Conservation (phyloP, 30 jellyfish, hydroid and myxozoan genomes). For the Mastigias papua region DNA sequence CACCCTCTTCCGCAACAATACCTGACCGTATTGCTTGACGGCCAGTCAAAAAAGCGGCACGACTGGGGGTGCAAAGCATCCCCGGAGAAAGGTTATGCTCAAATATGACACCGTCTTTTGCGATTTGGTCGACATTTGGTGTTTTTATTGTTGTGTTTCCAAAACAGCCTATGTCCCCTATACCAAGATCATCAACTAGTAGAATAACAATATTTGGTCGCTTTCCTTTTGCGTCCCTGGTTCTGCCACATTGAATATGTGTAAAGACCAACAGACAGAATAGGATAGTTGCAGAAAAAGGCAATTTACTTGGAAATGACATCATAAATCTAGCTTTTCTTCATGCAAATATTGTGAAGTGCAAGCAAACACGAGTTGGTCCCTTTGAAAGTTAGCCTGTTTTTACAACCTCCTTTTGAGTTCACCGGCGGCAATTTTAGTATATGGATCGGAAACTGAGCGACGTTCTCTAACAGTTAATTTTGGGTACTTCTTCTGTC, state of each 20-base stretch:
- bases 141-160: conserved; percentile 83
- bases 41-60: conserved; percentile 93
- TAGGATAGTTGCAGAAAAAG: not conserved
- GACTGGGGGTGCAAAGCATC: conserved; percentile 87
- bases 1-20: conserved; percentile 47
- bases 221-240: not conserved
- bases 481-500: not conserved
- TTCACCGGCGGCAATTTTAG: no score
- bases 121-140: conserved; percentile 83
- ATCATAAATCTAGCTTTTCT: not conserved
- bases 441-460: no score
- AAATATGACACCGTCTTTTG: conserved; percentile 66
- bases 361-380: no score
- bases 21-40: conserved; percentile 91
- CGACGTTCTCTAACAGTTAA: not conserved
- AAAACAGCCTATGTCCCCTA: conserved; percentile 91
- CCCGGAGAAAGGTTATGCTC: conserved; percentile 86
- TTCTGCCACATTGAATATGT: not conserved
- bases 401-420: no score
- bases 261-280: not conserved
- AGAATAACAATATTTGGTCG: conserved; percentile 77
- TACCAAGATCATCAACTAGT: conserved; percentile 91
- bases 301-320: not conserved
- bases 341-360: no score
- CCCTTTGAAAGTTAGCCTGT: no score